Conservation (phyloP, 2,888 invertebrate genomes). For the Nymphalis c-album region DNA sequence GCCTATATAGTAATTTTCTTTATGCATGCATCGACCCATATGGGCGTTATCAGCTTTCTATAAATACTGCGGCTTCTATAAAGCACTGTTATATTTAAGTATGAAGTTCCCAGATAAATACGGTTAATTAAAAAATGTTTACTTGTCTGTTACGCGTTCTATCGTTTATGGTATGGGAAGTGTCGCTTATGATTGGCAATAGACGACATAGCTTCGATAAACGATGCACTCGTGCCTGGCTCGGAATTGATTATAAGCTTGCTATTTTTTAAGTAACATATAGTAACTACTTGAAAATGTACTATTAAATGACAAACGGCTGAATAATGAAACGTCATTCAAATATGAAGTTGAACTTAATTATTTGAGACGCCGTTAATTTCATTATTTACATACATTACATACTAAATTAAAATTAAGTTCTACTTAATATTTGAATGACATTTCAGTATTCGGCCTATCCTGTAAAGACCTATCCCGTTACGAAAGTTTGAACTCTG, state of each 20-base stretch:
- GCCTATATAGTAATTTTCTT: conserved; percentile 23
- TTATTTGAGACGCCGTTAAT: no score
- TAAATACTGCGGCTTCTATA: conserved; percentile 34
- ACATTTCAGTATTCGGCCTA: no score
- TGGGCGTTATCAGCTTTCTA: conserved; percentile 34
- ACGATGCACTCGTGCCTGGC: background rate
- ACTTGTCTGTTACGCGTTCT: conserved; percentile 9
- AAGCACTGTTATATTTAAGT: conserved; percentile 32
- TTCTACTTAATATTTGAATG: no score
- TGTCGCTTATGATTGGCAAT: conserved; percentile 2
- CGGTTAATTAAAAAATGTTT: conserved; percentile 33
- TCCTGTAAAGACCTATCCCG: no score
- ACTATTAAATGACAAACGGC: no score
- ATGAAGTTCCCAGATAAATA: conserved; percentile 19
- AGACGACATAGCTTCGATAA: background rate
- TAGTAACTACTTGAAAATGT: no score
- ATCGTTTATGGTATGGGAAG: conserved; percentile 18
- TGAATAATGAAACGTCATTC: no score
- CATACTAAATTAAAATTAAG: no score
- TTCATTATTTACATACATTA: no score
- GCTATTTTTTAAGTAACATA: no score
- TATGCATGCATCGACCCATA: conserved; percentile 21
- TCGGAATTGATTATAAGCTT: background rate
- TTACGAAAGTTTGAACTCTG: no score
- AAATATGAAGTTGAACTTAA: no score